Evolutionary conservation across 2,888 invertebrate genomes (phyloP), one percentile per base, ranked within the genome.

Genomic region (Actias luna): DNA sequence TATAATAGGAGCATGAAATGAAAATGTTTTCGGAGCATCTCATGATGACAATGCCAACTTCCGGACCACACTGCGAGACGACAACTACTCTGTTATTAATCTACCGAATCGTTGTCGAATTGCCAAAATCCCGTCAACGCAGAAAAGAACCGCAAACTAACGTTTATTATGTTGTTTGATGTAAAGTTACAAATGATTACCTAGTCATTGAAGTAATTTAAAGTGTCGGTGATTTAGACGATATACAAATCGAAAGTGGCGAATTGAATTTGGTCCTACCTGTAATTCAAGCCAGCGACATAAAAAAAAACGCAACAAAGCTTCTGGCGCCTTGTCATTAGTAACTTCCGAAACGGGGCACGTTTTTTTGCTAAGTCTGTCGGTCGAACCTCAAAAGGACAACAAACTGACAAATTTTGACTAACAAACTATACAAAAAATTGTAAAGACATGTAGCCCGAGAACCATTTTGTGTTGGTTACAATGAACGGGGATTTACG

Each of bases 291-390:
- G 82, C 82, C 77, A 78, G 72, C 76, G 76, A 77, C 73, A 65
- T 42, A 69, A 65, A 65, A 74, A 76, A 83, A 82, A 84, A 84
- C n/a, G 83, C 66, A 76, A 77, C 82, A 85, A 88, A 86, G 87
- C 89, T 87, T 83, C 86, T 84, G 91, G 90, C 92, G 91, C 92
- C 91, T 85, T 89, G 83, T 89, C 85, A 91, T 92, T 90, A 90
- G 84, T 75, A 74, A 89, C 89, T 90, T 91, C 92, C 91, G 89
- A 92, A 91, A 86, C 75, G 29, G 67, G 78, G 75, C 80, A 75
- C 67, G 69, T 76, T 88, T 89, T 79, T 90, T 89, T 84, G 77
- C 73, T 65, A 67, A 72, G 83, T 82, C 87, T 84, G 87, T 82
- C 87, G 87, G 84, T 71, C 70, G 70, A 64, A 72, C 70, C 75